A percentile compares a stretch with the other conserved stretches of the same genome.
phyloP scores from a whole-genome alignment of 35 echinoderm and acorn worm species.

The Heliocidaris erythrogramma region DNA sequence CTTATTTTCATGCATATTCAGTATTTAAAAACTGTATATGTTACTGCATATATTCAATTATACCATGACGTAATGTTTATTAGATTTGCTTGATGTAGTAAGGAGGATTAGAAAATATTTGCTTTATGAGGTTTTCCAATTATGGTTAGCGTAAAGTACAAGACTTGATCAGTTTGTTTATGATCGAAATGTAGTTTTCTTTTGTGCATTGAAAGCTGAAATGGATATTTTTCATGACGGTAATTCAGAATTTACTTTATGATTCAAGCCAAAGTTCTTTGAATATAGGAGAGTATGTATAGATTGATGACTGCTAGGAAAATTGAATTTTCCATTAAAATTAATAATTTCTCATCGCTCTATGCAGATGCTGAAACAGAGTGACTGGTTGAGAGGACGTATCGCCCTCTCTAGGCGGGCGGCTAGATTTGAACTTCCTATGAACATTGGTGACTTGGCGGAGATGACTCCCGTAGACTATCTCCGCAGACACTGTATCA shows the following conservation, averaged over 20 bases:
- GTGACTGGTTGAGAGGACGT: constrained; percentile 71
- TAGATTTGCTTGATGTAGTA: not conserved
- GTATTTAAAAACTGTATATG: no score
- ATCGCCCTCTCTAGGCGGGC: constrained; percentile 82
- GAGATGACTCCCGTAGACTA: constrained; percentile 93
- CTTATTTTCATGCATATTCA: not conserved
- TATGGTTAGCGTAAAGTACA: not conserved
- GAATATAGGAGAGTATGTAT: no score
- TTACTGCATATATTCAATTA: not conserved
- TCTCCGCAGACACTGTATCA: constrained; percentile 77
- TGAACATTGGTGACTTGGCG: constrained; percentile 83
- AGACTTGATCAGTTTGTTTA: no score
- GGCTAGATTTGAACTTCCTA: constrained; percentile 83
- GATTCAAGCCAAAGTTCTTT: no score
- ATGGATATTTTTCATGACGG: no score
- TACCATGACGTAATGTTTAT: not conserved
- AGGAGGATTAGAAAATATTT: not conserved
- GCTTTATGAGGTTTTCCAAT: not conserved
- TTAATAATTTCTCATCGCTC: not conserved
- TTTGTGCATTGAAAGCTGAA: no score
- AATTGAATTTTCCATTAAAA: no score
- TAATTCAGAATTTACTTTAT: no score
- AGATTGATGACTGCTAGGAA: no score
- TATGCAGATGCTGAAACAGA: constrained; percentile 37
- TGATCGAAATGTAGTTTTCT: no score